Base-by-base conservation (phyloP, 2,888 invertebrate species). In the Halocaridina rubra region DNA sequence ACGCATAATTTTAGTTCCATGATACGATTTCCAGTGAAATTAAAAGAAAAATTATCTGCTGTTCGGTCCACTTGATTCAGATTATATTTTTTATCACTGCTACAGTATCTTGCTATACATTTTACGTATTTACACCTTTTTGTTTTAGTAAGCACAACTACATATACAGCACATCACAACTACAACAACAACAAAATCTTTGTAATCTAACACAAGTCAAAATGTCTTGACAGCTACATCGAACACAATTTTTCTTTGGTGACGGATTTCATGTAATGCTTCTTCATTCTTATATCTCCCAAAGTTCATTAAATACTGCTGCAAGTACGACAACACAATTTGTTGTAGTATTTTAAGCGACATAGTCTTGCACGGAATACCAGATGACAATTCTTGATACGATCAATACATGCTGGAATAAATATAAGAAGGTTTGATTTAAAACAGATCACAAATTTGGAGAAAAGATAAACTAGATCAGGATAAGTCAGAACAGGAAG, bases 381-480 rank as follows among this genome's bases (percentile, higher is more conserved):
- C 29, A 88, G 79, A 67, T 88, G 88, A 32, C 88, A 88, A 77
- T 88, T 88, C 75, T 88, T 88, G 46, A 88, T 88, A n/a, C 86
- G 82, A 78, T 88, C 88, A 19, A 86, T 84, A 76, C 88, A 88
- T 4, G 80, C 77, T 77, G 77, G 19, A 22, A 33, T 7, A 29
- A n/a, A 19, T 29, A 16, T 24, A 19, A 57, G 8, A 0, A 5
- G 7, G n/a, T n/a, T 33, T n/a, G 74, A 46, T 5, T 33, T 19
- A 33, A 10, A 33, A n/a, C 16, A 4, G n/a, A 8, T 1, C 30
- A 13, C 3, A 32, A 16, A 64, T 64, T 24, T 4, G 8, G 61
- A 13, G 61, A 24, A n/a, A 8, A 24, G 61, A 61, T 24, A 24
- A 1, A 7, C 8, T 61, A 16, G 3, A 19, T 1, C 27, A 64